These are phyloP conservation scores for Genyomyrus donnyi DNA, from an alignment of 2,113 vertebrate species.

Conservation along the genomic window DNA sequence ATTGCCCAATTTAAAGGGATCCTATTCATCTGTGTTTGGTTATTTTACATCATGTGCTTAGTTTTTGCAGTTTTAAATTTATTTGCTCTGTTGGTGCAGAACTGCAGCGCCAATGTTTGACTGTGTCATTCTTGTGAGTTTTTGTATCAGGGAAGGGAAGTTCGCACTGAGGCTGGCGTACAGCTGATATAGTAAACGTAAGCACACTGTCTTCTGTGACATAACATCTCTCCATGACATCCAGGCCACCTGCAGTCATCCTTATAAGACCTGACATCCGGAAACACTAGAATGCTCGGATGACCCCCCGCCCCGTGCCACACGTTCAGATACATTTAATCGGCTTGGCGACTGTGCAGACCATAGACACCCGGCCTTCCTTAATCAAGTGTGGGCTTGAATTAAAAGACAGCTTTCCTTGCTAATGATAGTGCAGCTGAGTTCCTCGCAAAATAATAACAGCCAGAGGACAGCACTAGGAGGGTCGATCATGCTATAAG, in stretches of 20 bases:
- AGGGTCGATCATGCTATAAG: neutral
- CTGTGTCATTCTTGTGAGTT: neutral
- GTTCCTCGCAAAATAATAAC: neutral
- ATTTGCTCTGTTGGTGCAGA: neutral
- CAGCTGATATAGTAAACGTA: neutral
- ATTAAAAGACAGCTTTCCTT: neutral
- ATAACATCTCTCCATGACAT: neutral
- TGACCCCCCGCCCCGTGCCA: neutral
- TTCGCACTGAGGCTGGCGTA: neutral
- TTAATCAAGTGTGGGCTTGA: neutral
- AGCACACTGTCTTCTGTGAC: neutral
- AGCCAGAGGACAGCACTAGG: neutral
- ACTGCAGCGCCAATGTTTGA: neutral
- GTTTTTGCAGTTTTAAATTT: neutral
- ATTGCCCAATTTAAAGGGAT: neutral
- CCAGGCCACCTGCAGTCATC: neutral
- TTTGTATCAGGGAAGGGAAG: neutral
- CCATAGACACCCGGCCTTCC: neutral
- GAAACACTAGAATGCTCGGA: neutral
- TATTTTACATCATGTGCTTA: neutral
- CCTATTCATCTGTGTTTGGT: neutral
- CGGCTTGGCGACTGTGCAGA: neutral
- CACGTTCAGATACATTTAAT: conserved; percentile 3
- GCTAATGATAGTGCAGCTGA: neutral
- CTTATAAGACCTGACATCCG: neutral